A percentile compares a stretch with the other conserved stretches of the same genome.
Conservation (phyloP, 1,140 invertebrate genomes). For the Drosophila kohkoa region DNA sequence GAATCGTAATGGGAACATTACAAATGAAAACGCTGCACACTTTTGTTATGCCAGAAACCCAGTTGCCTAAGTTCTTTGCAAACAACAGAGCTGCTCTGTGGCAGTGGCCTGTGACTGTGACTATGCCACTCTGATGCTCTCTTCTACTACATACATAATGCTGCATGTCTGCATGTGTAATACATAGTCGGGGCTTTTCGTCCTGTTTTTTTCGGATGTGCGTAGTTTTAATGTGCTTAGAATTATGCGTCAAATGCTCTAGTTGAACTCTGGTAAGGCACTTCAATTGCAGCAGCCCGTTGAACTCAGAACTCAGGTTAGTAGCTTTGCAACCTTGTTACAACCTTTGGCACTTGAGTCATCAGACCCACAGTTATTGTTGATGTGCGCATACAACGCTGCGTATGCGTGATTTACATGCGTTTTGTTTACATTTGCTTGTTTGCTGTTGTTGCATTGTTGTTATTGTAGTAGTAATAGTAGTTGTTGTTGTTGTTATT, state of each 20-base stretch:
- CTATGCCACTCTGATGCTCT: neutral
- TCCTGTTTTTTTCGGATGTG: slow-evolving; percentile 53
- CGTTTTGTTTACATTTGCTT: slow-evolving; percentile 66
- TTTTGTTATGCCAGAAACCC: slow-evolving; percentile 25
- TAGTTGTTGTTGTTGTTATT: slow-evolving; percentile 39
- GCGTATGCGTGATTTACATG: slow-evolving; percentile 79
- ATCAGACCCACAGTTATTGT: slow-evolving; percentile 42
- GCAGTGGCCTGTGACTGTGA: slow-evolving; percentile 1
- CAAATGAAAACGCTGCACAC: slow-evolving; percentile 13
- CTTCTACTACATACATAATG: neutral
- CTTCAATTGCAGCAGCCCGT: slow-evolving; percentile 31
- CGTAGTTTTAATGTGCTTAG: slow-evolving; percentile 61
- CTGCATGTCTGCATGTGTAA: neutral
- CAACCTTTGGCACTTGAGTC: slow-evolving; percentile 23
- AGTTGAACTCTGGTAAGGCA: slow-evolving; percentile 46
- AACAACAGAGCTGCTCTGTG: slow-evolving; percentile 13
- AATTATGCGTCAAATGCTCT: slow-evolving; percentile 75
- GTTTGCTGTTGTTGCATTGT: slow-evolving; percentile 34
- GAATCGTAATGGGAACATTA: neutral
- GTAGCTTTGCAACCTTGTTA: slow-evolving; percentile 2
- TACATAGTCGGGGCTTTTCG: slow-evolving; percentile 5
- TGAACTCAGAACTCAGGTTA: neutral
- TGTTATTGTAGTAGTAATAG: slow-evolving; percentile 26
- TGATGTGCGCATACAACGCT: slow-evolving; percentile 75
- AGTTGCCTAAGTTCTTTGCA: slow-evolving; percentile 2